phyloP scores from a whole-genome alignment of 2,888 invertebrate species.

The Apamea monoglypha region DNA sequence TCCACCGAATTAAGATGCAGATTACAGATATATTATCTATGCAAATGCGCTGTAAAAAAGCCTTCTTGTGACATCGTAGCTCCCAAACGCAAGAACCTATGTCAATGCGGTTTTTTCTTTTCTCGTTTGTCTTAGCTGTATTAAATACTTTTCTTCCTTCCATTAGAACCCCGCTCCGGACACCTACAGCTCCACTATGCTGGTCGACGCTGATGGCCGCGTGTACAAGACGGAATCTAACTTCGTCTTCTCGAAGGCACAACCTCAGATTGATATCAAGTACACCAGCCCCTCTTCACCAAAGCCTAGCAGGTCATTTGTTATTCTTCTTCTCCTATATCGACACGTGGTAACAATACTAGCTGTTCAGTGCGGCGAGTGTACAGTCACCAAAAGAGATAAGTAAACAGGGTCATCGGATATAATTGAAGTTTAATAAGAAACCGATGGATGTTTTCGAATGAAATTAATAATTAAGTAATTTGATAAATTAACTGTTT shows the following conservation, averaged over 20 bases:
- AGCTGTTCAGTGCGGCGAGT: background rate
- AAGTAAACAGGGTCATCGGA: too few relatives aligned
- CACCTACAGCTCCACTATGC: conserved; percentile 7
- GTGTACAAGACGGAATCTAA: background rate
- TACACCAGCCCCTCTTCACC: conserved; percentile 11
- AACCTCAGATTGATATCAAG: conserved; percentile 4
- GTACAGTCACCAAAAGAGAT: too few relatives aligned
- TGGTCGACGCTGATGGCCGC: conserved; percentile 4
- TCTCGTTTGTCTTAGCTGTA: background rate
- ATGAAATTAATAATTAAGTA: too few relatives aligned
- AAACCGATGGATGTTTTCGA: too few relatives aligned
- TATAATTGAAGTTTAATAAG: too few relatives aligned
- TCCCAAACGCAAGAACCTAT: background rate
- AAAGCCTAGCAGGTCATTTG: conserved; percentile 11
- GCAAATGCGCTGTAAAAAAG: too few relatives aligned
- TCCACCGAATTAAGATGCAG: background rate
- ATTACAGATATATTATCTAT: too few relatives aligned
- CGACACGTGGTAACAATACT: background rate
- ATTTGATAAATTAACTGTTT: too few relatives aligned
- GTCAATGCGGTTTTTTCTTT: background rate
- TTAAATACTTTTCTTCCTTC: background rate
- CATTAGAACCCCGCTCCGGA: conserved; percentile 13
- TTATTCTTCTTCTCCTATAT: background rate
- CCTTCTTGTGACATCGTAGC: background rate
- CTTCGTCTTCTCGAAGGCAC: conserved; percentile 11